phyloP scores from a whole-genome alignment of 2,113 vertebrate species.

The Oncorhynchus mykiss region DNA sequence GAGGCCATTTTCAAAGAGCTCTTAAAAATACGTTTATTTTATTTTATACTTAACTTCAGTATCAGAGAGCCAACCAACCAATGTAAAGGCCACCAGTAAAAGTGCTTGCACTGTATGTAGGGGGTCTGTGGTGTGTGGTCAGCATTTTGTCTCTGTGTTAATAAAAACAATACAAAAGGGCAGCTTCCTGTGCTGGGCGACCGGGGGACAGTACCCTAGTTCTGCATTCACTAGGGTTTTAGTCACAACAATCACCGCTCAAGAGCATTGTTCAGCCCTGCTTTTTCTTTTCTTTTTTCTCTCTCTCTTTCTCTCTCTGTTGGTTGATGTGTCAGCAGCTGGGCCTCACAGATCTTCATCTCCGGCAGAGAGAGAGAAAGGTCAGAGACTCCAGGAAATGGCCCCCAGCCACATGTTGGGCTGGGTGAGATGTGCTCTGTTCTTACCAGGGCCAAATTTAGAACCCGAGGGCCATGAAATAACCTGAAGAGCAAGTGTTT shows the following conservation, averaged over 20 bases:
- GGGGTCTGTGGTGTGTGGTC: not conserved
- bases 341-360: slow-evolving; percentile 21
- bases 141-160: not conserved
- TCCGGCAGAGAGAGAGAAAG: slow-evolving; percentile 40
- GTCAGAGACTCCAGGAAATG: slow-evolving; percentile 62
- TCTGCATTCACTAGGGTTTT: not conserved
- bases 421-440: slow-evolving; percentile 23
- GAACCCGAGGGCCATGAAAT: slow-evolving; percentile 45
- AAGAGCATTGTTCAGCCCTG: not conserved
- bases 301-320: slow-evolving; percentile 1
- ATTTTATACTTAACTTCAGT: slow-evolving; percentile 35
- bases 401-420: slow-evolving; percentile 48
- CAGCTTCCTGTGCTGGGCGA: not conserved
- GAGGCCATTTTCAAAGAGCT: slow-evolving; percentile 25
- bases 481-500: slow-evolving; percentile 52
- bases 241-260: not conserved
- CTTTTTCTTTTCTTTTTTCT: not conserved
- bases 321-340: slow-evolving; percentile 34
- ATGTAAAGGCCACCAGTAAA: slow-evolving; percentile 74
- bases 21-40: not conserved
- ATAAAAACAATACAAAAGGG: not conserved
- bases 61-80: slow-evolving; percentile 44
- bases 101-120: slow-evolving; percentile 10
- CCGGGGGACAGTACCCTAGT: not conserved
- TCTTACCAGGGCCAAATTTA: slow-evolving; percentile 56